Evolutionary conservation across 2,113 vertebrate genomes (phyloP).

Genomic region (Polyodon spathula): DNA sequence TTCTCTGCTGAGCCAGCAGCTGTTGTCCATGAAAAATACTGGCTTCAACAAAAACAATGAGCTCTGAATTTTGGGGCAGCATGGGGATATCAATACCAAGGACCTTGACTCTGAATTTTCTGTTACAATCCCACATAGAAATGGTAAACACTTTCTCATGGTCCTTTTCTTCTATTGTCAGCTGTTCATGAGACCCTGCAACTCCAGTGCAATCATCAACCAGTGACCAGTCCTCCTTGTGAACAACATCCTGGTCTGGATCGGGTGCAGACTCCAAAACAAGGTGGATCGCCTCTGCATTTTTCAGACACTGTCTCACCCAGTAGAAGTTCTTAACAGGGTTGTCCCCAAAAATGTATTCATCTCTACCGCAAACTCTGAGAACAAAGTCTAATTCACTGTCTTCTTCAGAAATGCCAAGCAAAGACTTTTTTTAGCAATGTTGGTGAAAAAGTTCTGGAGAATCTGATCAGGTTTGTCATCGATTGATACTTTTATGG

Average conservation of each 20-base stretch:
- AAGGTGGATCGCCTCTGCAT: conserved; percentile 85
- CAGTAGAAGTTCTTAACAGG: conserved; percentile 86
- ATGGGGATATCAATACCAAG: conserved; percentile 86
- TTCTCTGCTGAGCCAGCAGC: conserved; percentile 81
- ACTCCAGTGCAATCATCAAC: conserved; percentile 94
- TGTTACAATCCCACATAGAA: conserved; percentile 93
- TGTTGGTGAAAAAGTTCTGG: conserved; percentile 82
- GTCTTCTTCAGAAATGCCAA: conserved; percentile 75
- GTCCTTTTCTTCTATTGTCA: conserved; percentile 91
- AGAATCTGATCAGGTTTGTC: conserved; percentile 77
- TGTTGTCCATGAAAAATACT: conserved; percentile 94
- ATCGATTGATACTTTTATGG: conserved; percentile 81
- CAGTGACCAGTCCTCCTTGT: conserved; percentile 89
- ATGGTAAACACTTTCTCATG: conserved; percentile 94
- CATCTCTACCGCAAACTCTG: conserved; percentile 87
- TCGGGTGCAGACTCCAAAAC: conserved; percentile 75
- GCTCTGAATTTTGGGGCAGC: conserved; percentile 77
- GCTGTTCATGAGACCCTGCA: conserved; percentile 86
- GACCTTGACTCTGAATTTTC: conserved; percentile 89
- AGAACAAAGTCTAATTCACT: conserved; percentile 80
- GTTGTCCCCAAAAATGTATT: conserved; percentile 80
- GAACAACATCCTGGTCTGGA: conserved; percentile 70
- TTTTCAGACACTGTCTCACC: conserved; percentile 90
- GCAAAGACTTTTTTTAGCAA: conserved; percentile 79
- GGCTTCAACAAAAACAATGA: conserved; percentile 83